Evolutionary conservation across 2,888 invertebrate genomes (phyloP), one percentile per base, ranked within the genome.

Genomic region (Drosophila setosimentum): DNA sequence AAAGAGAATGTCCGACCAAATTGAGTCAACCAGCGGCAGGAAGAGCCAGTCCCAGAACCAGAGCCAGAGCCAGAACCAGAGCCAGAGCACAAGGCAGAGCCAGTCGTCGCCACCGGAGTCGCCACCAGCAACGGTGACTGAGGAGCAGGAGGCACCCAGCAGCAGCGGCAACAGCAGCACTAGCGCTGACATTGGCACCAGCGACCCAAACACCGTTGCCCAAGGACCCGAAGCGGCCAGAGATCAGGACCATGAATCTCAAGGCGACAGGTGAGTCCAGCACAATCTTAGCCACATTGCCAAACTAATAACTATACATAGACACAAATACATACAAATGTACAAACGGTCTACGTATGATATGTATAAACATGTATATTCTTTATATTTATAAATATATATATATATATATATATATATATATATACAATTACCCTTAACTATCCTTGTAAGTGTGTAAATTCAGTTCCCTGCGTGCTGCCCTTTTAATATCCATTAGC

Each of bases 401-500:
- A 30, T 30, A 21, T 53, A 27, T 3, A 27, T 27, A 33, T 33
- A 33, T n/a, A 54, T 30, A 29, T 29, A 29, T 29, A 29, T 29
- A 29, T 29, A 29, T 29, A 29, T 29, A 24, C 50, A 57, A 42
- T 57, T 61, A 68, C 29, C 11, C 27, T 24, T 42, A 45, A 45
- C 42, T 70, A 35, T 32, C 32, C 29, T 2, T 51, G 24, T 61
- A 21, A 62, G 57, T 65, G 64, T 53, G 59, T 45, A 51, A 57
- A 76, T 66, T 65, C 35, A 45, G 48, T 68, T 60, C 37, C 65
- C 74, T 67, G 64, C 65, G 62, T 62, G 45, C 27, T 64, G 68
- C 69, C 49, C 48, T 78, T 81, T 78, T 75, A 78, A 86, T 78
- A 81, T 76, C 81, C 83, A 86, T 84, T 84, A 88, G 83, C 86